These are phyloP conservation scores for Tachysurus fulvidraco DNA, from an alignment of 2,113 vertebrate species.

Conservation along the genomic window DNA sequence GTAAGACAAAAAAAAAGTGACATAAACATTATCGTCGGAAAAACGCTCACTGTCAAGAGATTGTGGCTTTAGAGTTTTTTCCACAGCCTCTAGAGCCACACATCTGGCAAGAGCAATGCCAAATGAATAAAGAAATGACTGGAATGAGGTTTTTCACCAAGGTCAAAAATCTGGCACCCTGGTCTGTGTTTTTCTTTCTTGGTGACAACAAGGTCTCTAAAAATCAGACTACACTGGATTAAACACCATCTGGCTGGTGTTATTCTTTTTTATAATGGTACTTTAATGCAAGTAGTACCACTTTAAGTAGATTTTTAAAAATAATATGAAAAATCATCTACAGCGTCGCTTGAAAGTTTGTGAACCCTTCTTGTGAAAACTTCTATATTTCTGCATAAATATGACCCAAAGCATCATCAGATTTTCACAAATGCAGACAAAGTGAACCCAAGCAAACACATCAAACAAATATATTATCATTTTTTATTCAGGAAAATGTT, in stretches of 20 bases:
- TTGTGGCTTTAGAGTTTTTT: neutral
- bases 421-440: no score
- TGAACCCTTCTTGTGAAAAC: no score
- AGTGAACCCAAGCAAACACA: no score
- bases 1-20: conserved; percentile 10
- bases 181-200: neutral
- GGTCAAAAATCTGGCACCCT: neutral
- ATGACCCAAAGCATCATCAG: no score
- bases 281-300: neutral
- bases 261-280: neutral
- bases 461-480: no score
- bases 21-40: conserved; percentile 48
- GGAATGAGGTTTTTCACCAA: neutral
- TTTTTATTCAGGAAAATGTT: no score
- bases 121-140: conserved; percentile 3
- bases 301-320: neutral
- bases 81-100: neutral
- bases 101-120: neutral
- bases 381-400: no score
- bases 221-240: neutral
- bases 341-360: no score
- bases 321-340: neutral
- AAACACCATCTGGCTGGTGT: neutral
- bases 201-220: neutral
- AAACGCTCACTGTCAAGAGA: conserved; percentile 25